A percentile compares a stretch with the other conserved stretches of the same genome.
These are phyloP conservation scores for Meriones unguiculatus DNA, from an alignment of 2,113 vertebrate species.

Conservation along the genomic window DNA sequence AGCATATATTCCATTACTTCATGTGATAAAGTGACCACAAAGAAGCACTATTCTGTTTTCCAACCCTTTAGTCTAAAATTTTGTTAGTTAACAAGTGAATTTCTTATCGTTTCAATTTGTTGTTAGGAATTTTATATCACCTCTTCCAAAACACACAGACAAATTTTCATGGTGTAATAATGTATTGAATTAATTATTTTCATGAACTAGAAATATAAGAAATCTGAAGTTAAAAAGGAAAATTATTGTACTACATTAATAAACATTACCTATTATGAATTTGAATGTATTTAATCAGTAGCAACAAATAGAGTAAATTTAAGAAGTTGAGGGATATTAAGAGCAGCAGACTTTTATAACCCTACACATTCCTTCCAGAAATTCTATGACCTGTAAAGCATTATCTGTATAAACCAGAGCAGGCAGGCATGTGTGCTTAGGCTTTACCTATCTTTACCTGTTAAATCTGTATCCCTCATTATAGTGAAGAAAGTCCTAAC, in stretches of 20 bases:
- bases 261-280: not conserved
- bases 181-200: not conserved
- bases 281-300: not conserved
- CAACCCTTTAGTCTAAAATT: fast-evolving
- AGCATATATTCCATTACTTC: not conserved
- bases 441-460: not conserved
- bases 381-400: not conserved
- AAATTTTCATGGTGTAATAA: not conserved
- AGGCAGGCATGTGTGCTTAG: not conserved
- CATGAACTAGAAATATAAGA: not conserved
- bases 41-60: not conserved
- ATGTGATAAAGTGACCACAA: not conserved
- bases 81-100: not conserved
- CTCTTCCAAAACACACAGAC: not conserved
- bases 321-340: not conserved
- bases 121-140: not conserved
- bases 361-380: not conserved
- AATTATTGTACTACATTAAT: not conserved
- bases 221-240: not conserved
- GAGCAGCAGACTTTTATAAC: not conserved
- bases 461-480: fast-evolving
- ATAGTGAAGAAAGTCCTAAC: not conserved
- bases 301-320: not conserved
- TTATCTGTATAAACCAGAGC: not conserved
- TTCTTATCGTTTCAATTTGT: not conserved